These are phyloP conservation scores for Geococcyx californianus DNA, from an alignment of 2,113 vertebrate genomes.

Conservation along the genomic window DNA sequence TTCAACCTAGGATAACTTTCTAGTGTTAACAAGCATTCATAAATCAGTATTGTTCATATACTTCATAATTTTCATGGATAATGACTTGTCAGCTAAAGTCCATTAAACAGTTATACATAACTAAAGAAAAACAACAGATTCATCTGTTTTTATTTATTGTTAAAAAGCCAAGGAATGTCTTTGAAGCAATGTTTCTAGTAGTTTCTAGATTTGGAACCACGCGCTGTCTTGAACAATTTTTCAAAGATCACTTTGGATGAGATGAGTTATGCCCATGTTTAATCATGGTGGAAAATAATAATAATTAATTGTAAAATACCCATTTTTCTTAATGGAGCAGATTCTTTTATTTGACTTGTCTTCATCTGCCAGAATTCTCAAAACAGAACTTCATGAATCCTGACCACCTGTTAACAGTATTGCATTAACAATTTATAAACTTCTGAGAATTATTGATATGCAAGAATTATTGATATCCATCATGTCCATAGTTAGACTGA, in stretches of 20 bases:
- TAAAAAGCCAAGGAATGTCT: neutral
- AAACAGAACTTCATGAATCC: neutral
- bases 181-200: neutral
- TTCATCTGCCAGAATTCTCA: neutral
- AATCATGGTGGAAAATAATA: neutral
- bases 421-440: neutral
- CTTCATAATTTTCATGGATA: neutral
- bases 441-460: neutral
- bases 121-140: neutral
- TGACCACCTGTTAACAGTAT: neutral
- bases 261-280: neutral
- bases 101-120: neutral
- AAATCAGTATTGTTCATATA: neutral
- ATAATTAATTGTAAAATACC: neutral
- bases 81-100: neutral
- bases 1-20: neutral
- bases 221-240: neutral
- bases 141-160: neutral
- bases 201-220: neutral
- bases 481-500: rapidly evolving
- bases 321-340: neutral
- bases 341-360: neutral
- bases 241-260: neutral
- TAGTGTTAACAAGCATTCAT: neutral
- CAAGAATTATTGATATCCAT: neutral